These are phyloP conservation scores for Centropristis striata DNA, from an alignment of 2,113 vertebrate species.

Conservation along the genomic window DNA sequence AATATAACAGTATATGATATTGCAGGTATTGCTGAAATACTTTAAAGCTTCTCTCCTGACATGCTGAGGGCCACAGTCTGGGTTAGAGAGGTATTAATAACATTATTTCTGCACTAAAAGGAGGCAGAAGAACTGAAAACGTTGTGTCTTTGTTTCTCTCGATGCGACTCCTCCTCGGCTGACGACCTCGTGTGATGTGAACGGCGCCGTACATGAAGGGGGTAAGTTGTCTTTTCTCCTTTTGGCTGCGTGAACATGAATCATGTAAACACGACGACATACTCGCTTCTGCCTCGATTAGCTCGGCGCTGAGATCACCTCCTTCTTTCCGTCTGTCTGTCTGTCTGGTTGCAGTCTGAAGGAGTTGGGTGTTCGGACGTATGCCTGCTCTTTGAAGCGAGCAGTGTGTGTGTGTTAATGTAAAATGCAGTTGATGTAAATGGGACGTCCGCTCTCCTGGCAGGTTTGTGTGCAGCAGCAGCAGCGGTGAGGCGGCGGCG, in stretches of 20 bases:
- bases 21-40: no score
- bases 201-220: conserved; percentile 54
- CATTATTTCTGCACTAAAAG: no score
- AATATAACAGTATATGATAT: no score
- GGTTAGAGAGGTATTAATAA: no score
- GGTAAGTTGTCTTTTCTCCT: conserved; percentile 63
- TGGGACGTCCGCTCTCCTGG: conserved; percentile 39
- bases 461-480: conserved; percentile 34
- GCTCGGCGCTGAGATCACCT: conserved; percentile 13
- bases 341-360: neutral
- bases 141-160: conserved; percentile 10
- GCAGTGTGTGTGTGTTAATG: neutral
- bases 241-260: neutral
- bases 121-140: neutral
- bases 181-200: conserved; percentile 33
- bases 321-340: conserved; percentile 8
- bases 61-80: no score
- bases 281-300: conserved; percentile 31
- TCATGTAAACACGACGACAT: neutral
- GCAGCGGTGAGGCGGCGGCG: neutral
- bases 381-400: conserved; percentile 26
- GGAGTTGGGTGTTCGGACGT: conserved; percentile 15
- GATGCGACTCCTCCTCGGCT: neutral
- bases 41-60: no score
- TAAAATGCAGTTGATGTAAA: conserved; percentile 48